Conservation (phyloP, 2,888 invertebrate genomes). For the Ferrisia virgata region DNA sequence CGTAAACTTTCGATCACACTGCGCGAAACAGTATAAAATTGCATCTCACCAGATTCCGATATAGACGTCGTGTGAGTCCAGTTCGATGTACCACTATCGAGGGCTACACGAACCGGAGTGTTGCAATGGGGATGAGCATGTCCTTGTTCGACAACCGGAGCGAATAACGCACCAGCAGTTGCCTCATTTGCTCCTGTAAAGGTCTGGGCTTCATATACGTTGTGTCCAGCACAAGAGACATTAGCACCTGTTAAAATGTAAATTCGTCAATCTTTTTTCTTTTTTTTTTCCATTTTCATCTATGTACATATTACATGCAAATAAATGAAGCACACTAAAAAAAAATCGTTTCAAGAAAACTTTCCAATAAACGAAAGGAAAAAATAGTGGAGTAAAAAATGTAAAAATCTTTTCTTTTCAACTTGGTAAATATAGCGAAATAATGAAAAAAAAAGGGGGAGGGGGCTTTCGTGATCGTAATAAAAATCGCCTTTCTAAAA, state of each 20-base stretch:
- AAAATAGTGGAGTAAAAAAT: neutral
- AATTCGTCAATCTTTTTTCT: neutral
- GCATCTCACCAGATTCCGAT: slow-evolving; percentile 25
- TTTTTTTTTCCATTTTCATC: too few relatives aligned
- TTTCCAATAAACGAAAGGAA: neutral
- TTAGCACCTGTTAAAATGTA: neutral
- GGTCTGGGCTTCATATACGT: neutral
- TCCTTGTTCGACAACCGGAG: slow-evolving; percentile 23
- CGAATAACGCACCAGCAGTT: slow-evolving; percentile 6
- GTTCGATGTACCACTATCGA: neutral
- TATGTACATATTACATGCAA: too few relatives aligned
- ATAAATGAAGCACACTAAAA: neutral
- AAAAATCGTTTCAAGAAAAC: too few relatives aligned
- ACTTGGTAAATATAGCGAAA: neutral
- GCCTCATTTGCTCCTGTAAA: slow-evolving; percentile 13
- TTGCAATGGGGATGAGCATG: neutral
- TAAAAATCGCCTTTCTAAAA: neutral
- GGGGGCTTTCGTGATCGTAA: neutral
- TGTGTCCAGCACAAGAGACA: neutral
- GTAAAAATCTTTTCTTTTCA: neutral
- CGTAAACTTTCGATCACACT: neutral
- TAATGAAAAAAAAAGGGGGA: neutral
- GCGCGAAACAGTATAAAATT: neutral
- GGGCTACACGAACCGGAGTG: slow-evolving; percentile 24
- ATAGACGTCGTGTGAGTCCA: neutral